phyloP scores from a whole-genome alignment of 1,140 invertebrate species.

The Hermetia illucens region DNA sequence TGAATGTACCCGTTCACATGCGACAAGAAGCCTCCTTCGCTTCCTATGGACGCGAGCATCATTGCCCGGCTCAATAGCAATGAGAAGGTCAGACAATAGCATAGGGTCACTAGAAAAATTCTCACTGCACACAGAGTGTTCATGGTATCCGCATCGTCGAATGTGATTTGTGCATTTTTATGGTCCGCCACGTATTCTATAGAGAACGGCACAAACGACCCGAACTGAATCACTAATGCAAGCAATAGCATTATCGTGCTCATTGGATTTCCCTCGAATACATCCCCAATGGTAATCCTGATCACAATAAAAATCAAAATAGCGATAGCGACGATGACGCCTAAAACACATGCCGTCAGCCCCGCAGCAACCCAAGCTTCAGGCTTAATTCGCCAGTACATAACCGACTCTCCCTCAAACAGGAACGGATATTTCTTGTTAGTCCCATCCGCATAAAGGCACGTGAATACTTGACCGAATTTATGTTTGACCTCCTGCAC shows the following conservation, averaged over 20 bases:
- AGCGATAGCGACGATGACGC: constrained; percentile 32
- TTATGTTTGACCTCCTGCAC: constrained; percentile 24
- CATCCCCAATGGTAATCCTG: constrained; percentile 30
- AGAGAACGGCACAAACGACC: constrained; percentile 39
- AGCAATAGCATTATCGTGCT: constrained; percentile 32
- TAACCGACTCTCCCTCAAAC: constrained; percentile 25
- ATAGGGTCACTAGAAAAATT: constrained; percentile 31
- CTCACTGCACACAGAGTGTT: constrained; percentile 26
- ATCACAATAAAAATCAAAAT: constrained; percentile 34
- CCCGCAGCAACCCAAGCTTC: constrained; percentile 36
- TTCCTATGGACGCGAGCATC: constrained; percentile 39
- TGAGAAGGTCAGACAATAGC: constrained; percentile 39
- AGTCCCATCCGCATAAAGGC: constrained; percentile 22
- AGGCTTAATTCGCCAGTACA: constrained; percentile 30
- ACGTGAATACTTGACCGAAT: constrained; percentile 26
- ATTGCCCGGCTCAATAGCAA: constrained; percentile 39
- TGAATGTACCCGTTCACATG: constrained; percentile 45
- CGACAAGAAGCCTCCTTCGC: constrained; percentile 41
- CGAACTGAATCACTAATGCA: constrained; percentile 35
- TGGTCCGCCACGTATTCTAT: constrained; percentile 31
- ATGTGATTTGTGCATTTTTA: constrained; percentile 24
- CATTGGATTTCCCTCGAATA: constrained; percentile 36
- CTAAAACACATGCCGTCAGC: constrained; percentile 32
- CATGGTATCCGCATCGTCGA: constrained; percentile 21
- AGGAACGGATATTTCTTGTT: constrained; percentile 23